Conservation (phyloP, 2,888 invertebrate genomes). For the Hedychridium roseum region DNA sequence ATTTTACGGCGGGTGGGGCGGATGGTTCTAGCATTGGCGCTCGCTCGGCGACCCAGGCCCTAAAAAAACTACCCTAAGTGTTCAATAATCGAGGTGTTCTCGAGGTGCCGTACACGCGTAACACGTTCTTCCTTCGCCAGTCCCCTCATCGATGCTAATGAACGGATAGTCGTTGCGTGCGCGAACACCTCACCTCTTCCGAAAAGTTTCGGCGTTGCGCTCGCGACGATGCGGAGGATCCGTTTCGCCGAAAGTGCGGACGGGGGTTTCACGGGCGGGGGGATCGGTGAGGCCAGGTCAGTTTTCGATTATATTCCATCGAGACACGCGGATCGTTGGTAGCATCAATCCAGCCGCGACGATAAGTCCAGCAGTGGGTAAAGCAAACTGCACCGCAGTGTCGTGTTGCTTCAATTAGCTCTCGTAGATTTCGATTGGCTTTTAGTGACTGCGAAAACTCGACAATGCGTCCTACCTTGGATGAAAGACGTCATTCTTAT, state of each 20-base stretch:
- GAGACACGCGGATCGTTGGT: conserved; percentile 27
- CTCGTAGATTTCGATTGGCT: no score
- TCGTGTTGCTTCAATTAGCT: no score
- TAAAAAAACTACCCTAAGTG: conserved; percentile 60
- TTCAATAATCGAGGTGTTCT: conserved; percentile 57
- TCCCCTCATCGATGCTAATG: neutral
- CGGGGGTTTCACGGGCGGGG: conserved; percentile 5
- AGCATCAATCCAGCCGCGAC: no score
- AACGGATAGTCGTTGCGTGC: neutral
- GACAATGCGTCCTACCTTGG: no score
- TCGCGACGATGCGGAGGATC: conserved; percentile 31
- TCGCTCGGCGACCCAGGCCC: conserved; percentile 48
- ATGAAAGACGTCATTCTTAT: no score
- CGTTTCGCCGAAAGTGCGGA: conserved; percentile 18
- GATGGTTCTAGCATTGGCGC: conserved; percentile 21
- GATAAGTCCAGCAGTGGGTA: no score
- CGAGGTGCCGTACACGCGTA: conserved; percentile 47
- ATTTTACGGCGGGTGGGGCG: no score
- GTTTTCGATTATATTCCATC: conserved; percentile 16
- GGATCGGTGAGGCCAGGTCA: conserved; percentile 10
- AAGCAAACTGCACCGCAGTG: no score
- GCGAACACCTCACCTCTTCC: conserved; percentile 35
- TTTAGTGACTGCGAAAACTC: no score
- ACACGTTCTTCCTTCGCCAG: conserved; percentile 39
- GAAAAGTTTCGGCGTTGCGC: conserved; percentile 33